Evolutionary conservation across 2,113 vertebrate species (phyloP), one percentile per base, ranked within the genome.

Genomic region (Cygnus buccinator): DNA sequence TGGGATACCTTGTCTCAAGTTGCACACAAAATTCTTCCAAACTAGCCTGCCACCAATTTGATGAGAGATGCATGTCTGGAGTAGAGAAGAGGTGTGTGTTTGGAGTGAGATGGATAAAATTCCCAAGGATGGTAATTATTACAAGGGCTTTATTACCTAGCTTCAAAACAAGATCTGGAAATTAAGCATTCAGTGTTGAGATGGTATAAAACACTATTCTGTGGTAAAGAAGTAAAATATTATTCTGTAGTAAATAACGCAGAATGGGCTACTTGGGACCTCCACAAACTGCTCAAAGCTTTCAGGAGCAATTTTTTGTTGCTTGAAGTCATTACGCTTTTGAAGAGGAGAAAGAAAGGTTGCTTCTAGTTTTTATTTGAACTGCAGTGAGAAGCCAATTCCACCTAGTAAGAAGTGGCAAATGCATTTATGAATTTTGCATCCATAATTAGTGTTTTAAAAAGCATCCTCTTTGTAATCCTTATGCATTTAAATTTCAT

Each of bases 291-390:
- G 10, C 26, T 50, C 14, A 4, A 19, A 52, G 46, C n/a, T 67
- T 65, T 55, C 18, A 21, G 18, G 59, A 48, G 26, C n/a, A 12
- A n/a, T 39, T 9, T 62, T 62, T 52, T 46, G 23, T 52, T 78
- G 6, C 37, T 58, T 62, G 48, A 13, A 58, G 35, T 9, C 3
- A 1, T 54, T 35, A 13, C 9, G 2, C 59, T 18, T 52, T 90
- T 23, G 21, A 66, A 77, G 19, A 41, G 48, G 13, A 7, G 3
- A 55, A 39, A 15, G 8, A 55, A 44, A 13, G 7, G 6, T 35
- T n/a, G 3, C 13, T 58, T 21, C 11, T 37, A 6, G 4, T 0
- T 1, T 29, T 61, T 52, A 52, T 61, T 83, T 0, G 0, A 41
- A 43, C 43, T 15, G 18, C 37, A 19, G 25, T 4, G 11, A 46